A percentile compares a stretch with the other conserved stretches of the same genome.
Conservation (phyloP, 2,888 invertebrate genomes). For the Nomada hirtipes region DNA sequence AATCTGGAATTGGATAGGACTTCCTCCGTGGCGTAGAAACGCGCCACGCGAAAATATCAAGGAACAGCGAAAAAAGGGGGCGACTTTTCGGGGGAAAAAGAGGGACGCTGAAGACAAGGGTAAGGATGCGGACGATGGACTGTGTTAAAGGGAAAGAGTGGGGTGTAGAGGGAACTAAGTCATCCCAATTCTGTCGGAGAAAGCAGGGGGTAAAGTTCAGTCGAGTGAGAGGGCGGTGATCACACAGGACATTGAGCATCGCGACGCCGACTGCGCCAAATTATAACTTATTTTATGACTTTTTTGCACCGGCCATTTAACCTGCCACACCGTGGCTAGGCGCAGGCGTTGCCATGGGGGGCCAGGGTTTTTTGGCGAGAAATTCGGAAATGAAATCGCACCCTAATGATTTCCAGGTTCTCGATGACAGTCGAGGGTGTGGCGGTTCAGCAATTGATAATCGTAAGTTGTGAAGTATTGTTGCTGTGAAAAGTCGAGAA, state of each 20-base stretch:
- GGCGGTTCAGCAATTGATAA: no score
- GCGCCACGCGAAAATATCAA: conserved; percentile 29
- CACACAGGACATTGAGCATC: conserved; percentile 84
- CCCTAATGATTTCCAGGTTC: conserved; percentile 82
- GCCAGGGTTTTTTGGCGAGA: conserved; percentile 62
- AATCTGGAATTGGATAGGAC: conserved; percentile 80
- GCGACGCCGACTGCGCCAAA: conserved; percentile 83
- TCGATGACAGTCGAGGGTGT: not conserved
- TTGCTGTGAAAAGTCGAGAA: no score
- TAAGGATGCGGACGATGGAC: not conserved
- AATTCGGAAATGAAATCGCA: conserved; percentile 83
- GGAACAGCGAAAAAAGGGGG: conserved; percentile 1
- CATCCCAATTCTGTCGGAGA: conserved; percentile 66
- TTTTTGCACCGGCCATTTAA: conserved; percentile 84
- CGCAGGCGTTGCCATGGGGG: conserved; percentile 40
- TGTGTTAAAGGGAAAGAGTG: not conserved
- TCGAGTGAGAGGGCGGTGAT: conserved; percentile 83
- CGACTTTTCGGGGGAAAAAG: not conserved
- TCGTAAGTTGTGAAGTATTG: no score
- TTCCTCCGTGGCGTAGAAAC: conserved; percentile 34
- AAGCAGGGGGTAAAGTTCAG: conserved; percentile 78
- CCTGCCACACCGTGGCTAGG: conserved; percentile 64
- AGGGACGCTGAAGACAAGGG: not conserved
- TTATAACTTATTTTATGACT: conserved; percentile 85
- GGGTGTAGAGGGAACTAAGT: conserved; percentile 37